phyloP scores from a whole-genome alignment of 2,113 vertebrate genomes.

The Plectropomus leopardus region DNA sequence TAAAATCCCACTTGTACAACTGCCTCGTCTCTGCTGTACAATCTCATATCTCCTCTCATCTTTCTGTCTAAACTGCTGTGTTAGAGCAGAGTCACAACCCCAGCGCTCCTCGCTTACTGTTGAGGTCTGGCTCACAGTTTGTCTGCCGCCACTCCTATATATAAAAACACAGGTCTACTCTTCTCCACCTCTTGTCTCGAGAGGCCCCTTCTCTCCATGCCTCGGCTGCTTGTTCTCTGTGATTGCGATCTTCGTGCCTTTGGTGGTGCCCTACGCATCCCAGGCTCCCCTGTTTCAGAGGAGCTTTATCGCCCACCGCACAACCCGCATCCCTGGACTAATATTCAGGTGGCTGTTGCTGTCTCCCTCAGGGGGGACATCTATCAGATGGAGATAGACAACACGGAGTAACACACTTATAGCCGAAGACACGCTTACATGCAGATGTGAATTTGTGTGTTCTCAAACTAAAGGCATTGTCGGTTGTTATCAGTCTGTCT shows the following conservation, averaged over 20 bases:
- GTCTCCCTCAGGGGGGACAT: slow-evolving; percentile 39
- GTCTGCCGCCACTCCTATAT: slow-evolving; percentile 37
- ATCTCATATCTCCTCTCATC: slow-evolving; percentile 41
- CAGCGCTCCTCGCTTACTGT: slow-evolving; percentile 10
- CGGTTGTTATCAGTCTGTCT: slow-evolving; percentile 23
- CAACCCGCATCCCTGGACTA: slow-evolving; percentile 43
- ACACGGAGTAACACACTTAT: slow-evolving; percentile 4
- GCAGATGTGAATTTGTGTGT: slow-evolving; percentile 25
- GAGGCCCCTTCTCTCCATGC: slow-evolving; percentile 59
- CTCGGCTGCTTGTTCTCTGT: slow-evolving; percentile 55
- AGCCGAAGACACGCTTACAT: slow-evolving; percentile 1
- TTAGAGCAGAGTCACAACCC: slow-evolving; percentile 45
- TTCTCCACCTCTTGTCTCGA: slow-evolving; percentile 63
- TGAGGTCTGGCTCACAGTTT: slow-evolving; percentile 27
- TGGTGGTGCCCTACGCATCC: slow-evolving; percentile 37
- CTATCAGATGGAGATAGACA: slow-evolving; percentile 53
- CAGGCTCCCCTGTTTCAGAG: slow-evolving; percentile 12
- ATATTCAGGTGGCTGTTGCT: slow-evolving; percentile 65
- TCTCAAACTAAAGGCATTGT: slow-evolving; percentile 23
- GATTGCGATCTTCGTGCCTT: slow-evolving; percentile 71
- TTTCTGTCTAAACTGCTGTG: slow-evolving; percentile 31
- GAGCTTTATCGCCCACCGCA: slow-evolving; percentile 54
- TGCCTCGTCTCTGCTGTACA: slow-evolving; percentile 30
- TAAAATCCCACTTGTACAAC: slow-evolving; percentile 20
- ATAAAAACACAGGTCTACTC: slow-evolving; percentile 51